Percentiles rank a stretch among this genome's conserved stretches.
Conservation (phyloP, 2,113 vertebrate species). For the Sander vitreus region DNA sequence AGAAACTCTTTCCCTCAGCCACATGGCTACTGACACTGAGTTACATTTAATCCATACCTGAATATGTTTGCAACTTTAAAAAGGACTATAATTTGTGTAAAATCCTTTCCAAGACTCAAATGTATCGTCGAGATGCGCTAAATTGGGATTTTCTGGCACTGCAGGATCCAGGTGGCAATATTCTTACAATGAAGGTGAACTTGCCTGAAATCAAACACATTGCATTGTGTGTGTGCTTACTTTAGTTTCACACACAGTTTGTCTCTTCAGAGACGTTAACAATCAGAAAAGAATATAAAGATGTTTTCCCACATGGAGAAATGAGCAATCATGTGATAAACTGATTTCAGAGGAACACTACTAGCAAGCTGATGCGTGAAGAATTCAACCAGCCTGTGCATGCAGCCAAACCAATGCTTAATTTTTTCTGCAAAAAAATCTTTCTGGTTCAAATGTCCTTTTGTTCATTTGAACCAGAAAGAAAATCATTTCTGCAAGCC, state of each 20-base stretch:
- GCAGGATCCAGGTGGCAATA: not conserved
- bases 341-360: not conserved
- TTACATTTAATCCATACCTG: conserved; percentile 54
- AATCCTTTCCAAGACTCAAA: conserved; percentile 14
- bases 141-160: conserved; percentile 3
- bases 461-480: conserved; percentile 1
- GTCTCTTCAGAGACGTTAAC: not conserved
- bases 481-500: not conserved
- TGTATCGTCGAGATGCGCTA: not conserved
- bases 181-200: not conserved
- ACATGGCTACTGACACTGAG: conserved; percentile 25
- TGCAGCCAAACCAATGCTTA: conserved; percentile 12
- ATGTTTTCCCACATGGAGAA: not conserved
- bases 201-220: not conserved
- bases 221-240: not conserved
- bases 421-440: conserved; percentile 31
- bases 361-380: not conserved
- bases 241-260: not conserved
- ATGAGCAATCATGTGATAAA: not conserved
- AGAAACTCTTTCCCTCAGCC: conserved; percentile 61
- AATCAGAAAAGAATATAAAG: conserved; percentile 4
- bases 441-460: conserved; percentile 31
- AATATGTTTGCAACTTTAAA: conserved; percentile 47
- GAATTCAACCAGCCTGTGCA: not conserved
- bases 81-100: conserved; percentile 16